A percentile compares a stretch with the other conserved stretches of the same genome.
phyloP scores from a whole-genome alignment of 2,113 vertebrate species.

The human region DNA sequence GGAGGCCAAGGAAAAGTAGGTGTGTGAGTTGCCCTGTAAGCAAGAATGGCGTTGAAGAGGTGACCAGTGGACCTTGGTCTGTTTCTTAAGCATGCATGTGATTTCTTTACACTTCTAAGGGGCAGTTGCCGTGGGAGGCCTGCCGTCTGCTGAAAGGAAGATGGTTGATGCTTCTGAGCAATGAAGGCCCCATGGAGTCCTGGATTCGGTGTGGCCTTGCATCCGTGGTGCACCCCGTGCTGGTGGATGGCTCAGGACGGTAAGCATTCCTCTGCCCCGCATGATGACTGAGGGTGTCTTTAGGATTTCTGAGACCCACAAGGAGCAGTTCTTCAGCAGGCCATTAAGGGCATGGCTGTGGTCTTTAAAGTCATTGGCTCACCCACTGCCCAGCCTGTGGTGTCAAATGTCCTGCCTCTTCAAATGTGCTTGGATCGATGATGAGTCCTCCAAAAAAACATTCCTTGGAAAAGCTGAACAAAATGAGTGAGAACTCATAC shows the following conservation, averaged over 20 bases:
- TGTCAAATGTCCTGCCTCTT: not conserved
- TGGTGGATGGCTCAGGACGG: rapidly evolving
- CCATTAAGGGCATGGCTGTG: rapidly evolving
- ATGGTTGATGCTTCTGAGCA: not conserved
- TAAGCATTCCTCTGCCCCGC: rapidly evolving
- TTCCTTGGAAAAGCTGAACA: not conserved
- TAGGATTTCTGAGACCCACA: rapidly evolving
- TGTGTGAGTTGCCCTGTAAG: too few species aligned
- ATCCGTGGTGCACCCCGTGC: not conserved
- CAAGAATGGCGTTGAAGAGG: too few species aligned
- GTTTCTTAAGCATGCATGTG: too few species aligned
- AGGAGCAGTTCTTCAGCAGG: rapidly evolving
- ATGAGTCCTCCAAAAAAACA: not conserved
- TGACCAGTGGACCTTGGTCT: too few species aligned
- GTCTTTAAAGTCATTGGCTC: rapidly evolving
- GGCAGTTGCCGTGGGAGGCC: too few species aligned
- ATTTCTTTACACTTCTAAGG: too few species aligned
- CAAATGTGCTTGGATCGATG: not conserved
- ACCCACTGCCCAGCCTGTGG: too few species aligned
- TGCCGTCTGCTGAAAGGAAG: not conserved
- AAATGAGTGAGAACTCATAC: not conserved
- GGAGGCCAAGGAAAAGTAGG: too few species aligned
- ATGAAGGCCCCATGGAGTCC: rapidly evolving
- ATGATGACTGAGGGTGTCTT: rapidly evolving
- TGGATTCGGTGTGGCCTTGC: not conserved